phyloP scores from a whole-genome alignment of 1,140 invertebrate species.

The Paracyclopina nana region DNA sequence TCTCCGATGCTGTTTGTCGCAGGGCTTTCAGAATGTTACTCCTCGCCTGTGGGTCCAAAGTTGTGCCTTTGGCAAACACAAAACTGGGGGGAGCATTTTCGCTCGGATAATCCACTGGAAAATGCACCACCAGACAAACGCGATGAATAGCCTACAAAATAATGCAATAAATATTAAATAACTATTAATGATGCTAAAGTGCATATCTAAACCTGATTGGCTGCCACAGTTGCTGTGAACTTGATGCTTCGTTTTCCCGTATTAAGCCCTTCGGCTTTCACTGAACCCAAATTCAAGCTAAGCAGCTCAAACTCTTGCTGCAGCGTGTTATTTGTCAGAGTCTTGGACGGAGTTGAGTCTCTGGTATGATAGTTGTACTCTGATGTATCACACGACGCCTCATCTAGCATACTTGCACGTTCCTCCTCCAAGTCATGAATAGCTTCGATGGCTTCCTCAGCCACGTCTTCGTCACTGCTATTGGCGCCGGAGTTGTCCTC shows the following conservation, averaged over 20 bases:
- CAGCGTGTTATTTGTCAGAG: too few species aligned
- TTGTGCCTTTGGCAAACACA: background rate
- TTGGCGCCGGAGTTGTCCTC: background rate
- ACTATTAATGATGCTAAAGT: too few species aligned
- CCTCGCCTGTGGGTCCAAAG: background rate
- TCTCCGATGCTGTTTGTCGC: background rate
- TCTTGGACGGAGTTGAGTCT: too few species aligned
- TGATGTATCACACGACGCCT: too few species aligned
- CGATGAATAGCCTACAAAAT: too few species aligned
- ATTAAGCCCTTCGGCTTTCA: background rate
- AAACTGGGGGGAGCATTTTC: background rate
- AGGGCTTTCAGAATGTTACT: background rate
- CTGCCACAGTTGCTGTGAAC: background rate
- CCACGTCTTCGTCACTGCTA: background rate
- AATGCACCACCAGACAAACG: background rate
- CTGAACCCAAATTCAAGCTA: background rate
- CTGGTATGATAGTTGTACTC: too few species aligned
- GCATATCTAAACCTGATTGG: too few species aligned
- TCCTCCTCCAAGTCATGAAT: too few species aligned
- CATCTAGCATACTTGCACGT: too few species aligned
- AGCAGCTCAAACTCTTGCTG: background rate
- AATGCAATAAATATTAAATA: too few species aligned
- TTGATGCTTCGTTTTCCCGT: background rate
- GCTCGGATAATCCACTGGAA: background rate
- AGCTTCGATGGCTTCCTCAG: background rate